Evolutionary conservation across 2,888 invertebrate genomes (phyloP), one percentile per base, ranked within the genome.

Genomic region (Mythimna lalbum): DNA sequence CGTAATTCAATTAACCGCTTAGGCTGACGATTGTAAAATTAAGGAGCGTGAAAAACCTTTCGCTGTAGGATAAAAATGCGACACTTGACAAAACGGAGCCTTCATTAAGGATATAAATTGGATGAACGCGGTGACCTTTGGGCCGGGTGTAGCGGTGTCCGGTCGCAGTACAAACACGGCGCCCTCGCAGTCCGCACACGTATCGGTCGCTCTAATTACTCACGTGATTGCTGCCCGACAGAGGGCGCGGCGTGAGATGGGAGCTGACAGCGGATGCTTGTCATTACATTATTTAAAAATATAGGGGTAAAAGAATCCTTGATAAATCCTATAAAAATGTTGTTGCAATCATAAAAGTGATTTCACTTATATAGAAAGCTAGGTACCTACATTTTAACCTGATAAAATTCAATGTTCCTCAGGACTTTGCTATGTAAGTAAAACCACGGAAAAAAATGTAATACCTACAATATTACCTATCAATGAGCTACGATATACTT

Each of bases 121-220:
- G 76, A 84, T 82, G 53, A 81, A 67, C 75, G 63, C 68, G 78
- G 72, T 65, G 79, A 76, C 73, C 69, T 74, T 70, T 76, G 47
- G 31, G 12, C n/a, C 23, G 57, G 63, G 56, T 14, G 31, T 19
- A 56, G 47, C 47, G 74, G 56, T 14, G 71, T 7, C n/a, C 52
- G 69, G 64, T 76, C 72, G 64, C 72, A 66, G 66, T 4, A 74
- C 70, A 65, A 67, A 71, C 67, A 73, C 43, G 36, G 43, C 19
- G 53, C 75, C 19, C 47, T 73, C 77, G 85, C 85, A 88, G 83
- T 79, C 87, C 65, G 78, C 73, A 79, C 90, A 89, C 90, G 90
- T 88, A 84, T 83, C 86, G 82, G 70, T 61, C 79, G 83, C 81
- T 71, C 87, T 90, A 90, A 89, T 90, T 88, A 88, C 88, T 89